Base-by-base conservation (phyloP, 2,797 vertebrate genomes). In the Helostoma temminkii region DNA sequence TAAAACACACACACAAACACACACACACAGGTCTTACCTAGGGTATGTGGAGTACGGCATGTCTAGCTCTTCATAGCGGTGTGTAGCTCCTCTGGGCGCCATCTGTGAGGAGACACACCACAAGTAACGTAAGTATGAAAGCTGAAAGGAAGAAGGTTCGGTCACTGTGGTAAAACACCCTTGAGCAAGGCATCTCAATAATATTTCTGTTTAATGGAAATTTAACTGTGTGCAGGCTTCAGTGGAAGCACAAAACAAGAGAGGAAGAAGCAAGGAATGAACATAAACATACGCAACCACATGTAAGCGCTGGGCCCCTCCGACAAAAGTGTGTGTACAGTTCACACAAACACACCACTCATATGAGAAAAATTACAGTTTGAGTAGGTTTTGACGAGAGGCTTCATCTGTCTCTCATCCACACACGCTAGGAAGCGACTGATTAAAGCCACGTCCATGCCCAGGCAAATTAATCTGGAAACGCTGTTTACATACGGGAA, bases 11-110 rank as follows among this genome's bases (percentile, higher is more conserved):
- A 95, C 93, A 62, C n/a, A n/a, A n/a, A n/a, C 9, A 53, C 30
- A 56, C 60, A 61, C 92, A 95, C 91, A 16, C 26, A 0, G 6
- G 57, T 56, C 86, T 87, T 94, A 98, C 96, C 96, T 97, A 90
- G 95, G 92, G 50, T 95, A 90, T 10, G 95, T 91, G 6, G 93
- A 85, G 24, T 95, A 95, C 56, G 93, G 94, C 9, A 92, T 88
- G 68, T 96, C 96, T 52, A 92, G 32, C 3, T 96, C 95, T 32
- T 97, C 95, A 2, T 95, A 96, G 49, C 75, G 92, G 37, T 93
- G 91, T 6, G 85, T 89, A 0, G 93, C 89, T 82, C 91, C 92
- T 93, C 96, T 94, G 86, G 85, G 93, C 61, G 94, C 85, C 90
- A 95, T 93, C 97, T 98, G 93, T 16, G 21, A 90, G 34, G 52